phyloP scores from a whole-genome alignment of 2,797 vertebrate species.

The Chrosomus eos region DNA sequence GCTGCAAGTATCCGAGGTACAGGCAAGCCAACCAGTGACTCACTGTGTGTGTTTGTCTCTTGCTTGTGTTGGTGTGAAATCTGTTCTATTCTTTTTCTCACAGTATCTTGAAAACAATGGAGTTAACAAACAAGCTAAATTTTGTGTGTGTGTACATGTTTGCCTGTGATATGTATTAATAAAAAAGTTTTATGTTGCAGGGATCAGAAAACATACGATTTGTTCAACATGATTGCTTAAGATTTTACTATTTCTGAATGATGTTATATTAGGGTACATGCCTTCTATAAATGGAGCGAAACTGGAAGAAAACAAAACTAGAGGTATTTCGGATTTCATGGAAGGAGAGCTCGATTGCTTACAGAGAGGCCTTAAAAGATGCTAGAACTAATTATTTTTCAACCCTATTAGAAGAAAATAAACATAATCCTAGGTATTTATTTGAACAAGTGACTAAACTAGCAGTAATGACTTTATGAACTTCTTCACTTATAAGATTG shows the following conservation, averaged over 20 bases:
- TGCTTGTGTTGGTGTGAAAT: neutral
- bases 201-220: neutral
- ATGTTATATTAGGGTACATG: neutral
- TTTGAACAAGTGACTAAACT: too few species aligned
- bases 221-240: neutral
- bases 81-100: neutral
- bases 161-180: neutral
- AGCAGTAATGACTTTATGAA: too few species aligned
- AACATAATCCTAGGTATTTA: too few species aligned
- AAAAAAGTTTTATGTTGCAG: neutral
- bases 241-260: neutral
- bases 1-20: neutral
- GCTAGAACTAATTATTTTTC: too few species aligned
- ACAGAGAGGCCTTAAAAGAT: too few species aligned
- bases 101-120: neutral
- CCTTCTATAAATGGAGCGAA: too few species aligned
- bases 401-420: too few species aligned
- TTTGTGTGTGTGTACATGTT: neutral
- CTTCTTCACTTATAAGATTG: too few species aligned
- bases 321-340: too few species aligned
- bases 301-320: too few species aligned
- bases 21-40: conserved; percentile 1
- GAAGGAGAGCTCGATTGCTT: too few species aligned
- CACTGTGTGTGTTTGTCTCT: neutral
- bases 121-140: neutral